A percentile compares a stretch with the other conserved stretches of the same genome.
These are phyloP conservation scores for Anguilla obscura DNA, from an alignment of 2,797 vertebrate genomes.

Conservation along the genomic window DNA sequence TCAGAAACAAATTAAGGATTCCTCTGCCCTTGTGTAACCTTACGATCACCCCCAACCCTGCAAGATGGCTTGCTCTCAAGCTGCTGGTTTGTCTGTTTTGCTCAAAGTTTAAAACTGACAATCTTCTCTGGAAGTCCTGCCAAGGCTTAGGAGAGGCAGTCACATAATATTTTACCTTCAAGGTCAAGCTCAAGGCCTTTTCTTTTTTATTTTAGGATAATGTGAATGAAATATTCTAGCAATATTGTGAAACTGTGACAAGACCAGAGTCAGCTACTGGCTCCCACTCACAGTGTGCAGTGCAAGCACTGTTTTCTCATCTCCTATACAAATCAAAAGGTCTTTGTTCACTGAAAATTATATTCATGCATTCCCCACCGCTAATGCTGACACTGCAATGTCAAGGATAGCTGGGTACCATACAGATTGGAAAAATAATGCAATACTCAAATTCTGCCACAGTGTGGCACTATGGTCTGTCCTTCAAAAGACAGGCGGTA, in stretches of 20 bases:
- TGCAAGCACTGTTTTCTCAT: neutral
- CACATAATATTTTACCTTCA: neutral
- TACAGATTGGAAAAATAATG: neutral
- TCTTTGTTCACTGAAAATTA: neutral
- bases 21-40: neutral
- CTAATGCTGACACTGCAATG: neutral
- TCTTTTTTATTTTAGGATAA: neutral
- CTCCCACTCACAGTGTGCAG: neutral
- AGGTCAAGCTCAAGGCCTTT: neutral
- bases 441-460: neutral
- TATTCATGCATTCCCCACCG: neutral
- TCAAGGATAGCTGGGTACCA: neutral
- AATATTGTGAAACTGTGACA: neutral
- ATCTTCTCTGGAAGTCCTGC: neutral
- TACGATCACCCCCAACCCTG: neutral
- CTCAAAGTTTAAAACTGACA: neutral
- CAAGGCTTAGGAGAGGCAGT: neutral
- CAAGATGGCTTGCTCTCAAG: neutral
- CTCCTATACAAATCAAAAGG: slow-evolving; percentile 2
- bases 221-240: neutral
- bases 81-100: neutral
- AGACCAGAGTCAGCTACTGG: neutral
- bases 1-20: neutral
- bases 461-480: neutral
- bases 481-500: neutral